Percentiles rank a stretch among this genome's conserved stretches.
These are phyloP conservation scores for Sylvietta virens DNA, from an alignment of 2,113 vertebrate genomes.

Conservation along the genomic window DNA sequence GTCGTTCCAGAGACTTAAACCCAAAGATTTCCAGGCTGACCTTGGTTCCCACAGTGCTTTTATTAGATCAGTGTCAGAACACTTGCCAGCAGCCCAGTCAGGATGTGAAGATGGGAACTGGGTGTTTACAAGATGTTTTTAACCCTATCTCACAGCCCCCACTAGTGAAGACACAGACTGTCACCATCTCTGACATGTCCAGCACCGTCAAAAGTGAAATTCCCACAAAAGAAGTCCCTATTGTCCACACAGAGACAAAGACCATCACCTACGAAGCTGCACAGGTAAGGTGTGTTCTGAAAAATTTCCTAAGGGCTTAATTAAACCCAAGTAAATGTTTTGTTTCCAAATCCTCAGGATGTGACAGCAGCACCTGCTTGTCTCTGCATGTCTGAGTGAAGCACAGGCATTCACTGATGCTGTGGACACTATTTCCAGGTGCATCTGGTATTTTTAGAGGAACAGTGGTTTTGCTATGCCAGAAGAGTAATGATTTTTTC, in stretches of 20 bases:
- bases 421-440: not conserved
- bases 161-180: conserved; percentile 91
- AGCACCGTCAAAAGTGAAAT: conserved; percentile 82
- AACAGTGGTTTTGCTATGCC: not conserved
- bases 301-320: not conserved
- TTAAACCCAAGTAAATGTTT: fast-evolving
- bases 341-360: not conserved
- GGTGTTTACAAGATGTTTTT: not conserved
- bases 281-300: conserved; percentile 76
- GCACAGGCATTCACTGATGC: not conserved
- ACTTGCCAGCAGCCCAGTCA: not conserved
- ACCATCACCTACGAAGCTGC: conserved; percentile 97
- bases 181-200: conserved; percentile 92
- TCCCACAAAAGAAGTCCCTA: conserved; percentile 87
- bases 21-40: not conserved
- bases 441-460: not conserved
- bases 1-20: not conserved
- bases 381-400: not conserved
- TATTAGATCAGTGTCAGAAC: conserved; percentile 75
- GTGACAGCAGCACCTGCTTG: not conserved
- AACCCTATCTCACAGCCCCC: conserved; percentile 81
- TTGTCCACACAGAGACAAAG: conserved; percentile 96
- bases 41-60: conserved; percentile 51
- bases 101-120: not conserved
- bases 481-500: not conserved